Evolutionary conservation across 1,140 invertebrate species (phyloP), one percentile per base, ranked within the genome.

Genomic region (Cherax destructor): DNA sequence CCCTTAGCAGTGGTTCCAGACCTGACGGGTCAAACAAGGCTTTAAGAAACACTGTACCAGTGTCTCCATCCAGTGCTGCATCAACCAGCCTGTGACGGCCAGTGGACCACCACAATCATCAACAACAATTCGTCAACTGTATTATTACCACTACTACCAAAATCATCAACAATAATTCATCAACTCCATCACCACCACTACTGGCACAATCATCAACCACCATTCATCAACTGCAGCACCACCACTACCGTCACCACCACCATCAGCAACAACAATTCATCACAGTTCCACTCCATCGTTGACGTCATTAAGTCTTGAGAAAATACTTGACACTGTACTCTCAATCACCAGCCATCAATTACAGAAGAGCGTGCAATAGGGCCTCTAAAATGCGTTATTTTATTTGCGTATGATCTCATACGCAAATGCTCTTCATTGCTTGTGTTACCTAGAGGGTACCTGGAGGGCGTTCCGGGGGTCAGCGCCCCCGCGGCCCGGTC

Each of bases 301-400:
- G 4, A 4, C 47, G 21, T 13, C 47, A 49, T 74, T 21, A 24
- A 49, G 77, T 13, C 11, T 7, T 50, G 77, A 47, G 50, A 79
- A 79, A 79, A 50, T 13, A 79, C 47, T 79, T 49, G 77, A 11
- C 77, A 79, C 49, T 79, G 13, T 16, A 21, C 5, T 49, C 47
- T 79, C 77, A 79, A 79, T 79, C 50, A 79, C 41, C 77, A 49
- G 77, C 77, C 77, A 79, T 79, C 77, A 79, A 79, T 79, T 79
- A 79, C n/a, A 79, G 77, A 13, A 49, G 0, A 16, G 1, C 47
- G 21, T 21, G 77, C 77, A 52, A 52, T 49, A n/a, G 77, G 77
- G 77, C 77, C 16, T 49, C 41, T 52, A 50, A 41, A 52, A 50
- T 49, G 77, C 47, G 47, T 79, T 50, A 79, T 50, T 47, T 50